These are phyloP conservation scores for Eurytemora carolleeae DNA, from an alignment of 1,140 invertebrate species.

Conservation along the genomic window DNA sequence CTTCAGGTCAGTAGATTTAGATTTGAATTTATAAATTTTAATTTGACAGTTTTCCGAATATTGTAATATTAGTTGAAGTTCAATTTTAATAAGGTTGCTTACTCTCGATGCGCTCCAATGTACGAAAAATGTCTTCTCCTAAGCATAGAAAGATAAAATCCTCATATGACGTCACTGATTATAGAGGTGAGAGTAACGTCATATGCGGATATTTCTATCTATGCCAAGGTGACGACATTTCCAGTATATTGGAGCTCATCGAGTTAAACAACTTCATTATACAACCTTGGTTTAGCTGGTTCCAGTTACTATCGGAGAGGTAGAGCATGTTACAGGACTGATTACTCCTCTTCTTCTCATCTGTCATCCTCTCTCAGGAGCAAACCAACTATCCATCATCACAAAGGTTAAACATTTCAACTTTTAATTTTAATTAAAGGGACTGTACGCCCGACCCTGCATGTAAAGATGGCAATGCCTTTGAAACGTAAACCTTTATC, in stretches of 20 bases:
- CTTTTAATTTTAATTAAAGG: not conserved
- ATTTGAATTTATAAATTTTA: too few species aligned
- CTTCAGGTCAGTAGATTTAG: too few species aligned
- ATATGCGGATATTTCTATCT: not conserved
- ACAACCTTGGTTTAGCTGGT: not conserved
- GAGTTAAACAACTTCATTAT: not conserved
- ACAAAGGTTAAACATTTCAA: not conserved
- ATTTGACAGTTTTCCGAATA: too few species aligned
- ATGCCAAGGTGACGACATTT: not conserved
- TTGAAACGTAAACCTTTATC: too few species aligned
- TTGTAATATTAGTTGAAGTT: too few species aligned
- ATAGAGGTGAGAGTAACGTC: not conserved
- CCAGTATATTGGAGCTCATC: not conserved
- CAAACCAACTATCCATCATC: not conserved
- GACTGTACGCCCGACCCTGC: not conserved
- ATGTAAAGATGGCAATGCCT: not conserved
- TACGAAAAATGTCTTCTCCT: too few species aligned
- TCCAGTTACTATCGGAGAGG: not conserved
- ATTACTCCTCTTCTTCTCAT: not conserved
- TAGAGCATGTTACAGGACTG: not conserved
- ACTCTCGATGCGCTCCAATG: too few species aligned
- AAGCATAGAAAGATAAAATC: too few species aligned
- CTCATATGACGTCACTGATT: not conserved
- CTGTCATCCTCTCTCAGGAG: not conserved
- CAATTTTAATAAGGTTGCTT: too few species aligned